Evolutionary conservation across 35 echinoderm and acorn worm species (phyloP).

Genomic region (Patiria miniata): DNA sequence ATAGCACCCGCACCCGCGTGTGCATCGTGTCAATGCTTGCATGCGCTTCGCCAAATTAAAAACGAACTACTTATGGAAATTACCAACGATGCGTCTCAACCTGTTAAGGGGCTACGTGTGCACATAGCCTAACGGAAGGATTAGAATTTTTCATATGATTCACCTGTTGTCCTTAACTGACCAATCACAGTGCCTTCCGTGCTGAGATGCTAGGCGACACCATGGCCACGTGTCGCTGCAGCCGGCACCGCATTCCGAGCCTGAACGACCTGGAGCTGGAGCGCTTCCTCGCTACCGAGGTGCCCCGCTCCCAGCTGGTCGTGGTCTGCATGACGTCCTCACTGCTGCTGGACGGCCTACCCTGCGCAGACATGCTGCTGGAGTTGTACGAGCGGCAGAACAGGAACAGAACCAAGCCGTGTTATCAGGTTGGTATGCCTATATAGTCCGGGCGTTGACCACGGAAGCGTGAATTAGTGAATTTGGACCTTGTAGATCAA

Average conservation of each 20-base stretch:
- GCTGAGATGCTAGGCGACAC: slow-evolving; percentile 73
- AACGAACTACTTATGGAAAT: too few species aligned
- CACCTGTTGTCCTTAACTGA: background rate
- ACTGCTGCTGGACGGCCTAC: slow-evolving; percentile 64
- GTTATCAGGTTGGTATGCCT: slow-evolving; percentile 67
- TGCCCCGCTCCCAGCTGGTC: slow-evolving; percentile 78
- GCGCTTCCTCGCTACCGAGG: slow-evolving; percentile 54
- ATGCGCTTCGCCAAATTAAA: too few species aligned
- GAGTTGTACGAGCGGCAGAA: slow-evolving; percentile 80
- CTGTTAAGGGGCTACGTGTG: too few species aligned
- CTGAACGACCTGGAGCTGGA: slow-evolving; percentile 85
- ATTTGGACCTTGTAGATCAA: too few species aligned
- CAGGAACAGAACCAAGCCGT: slow-evolving; percentile 91
- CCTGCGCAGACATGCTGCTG: slow-evolving; percentile 73
- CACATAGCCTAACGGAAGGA: too few species aligned
- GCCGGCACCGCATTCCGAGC: slow-evolving; percentile 80
- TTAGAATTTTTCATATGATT: too few species aligned
- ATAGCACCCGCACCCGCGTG: too few species aligned
- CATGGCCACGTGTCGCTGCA: slow-evolving; percentile 77
- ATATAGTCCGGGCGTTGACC: background rate
- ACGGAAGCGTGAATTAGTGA: too few species aligned
- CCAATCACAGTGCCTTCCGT: background rate
- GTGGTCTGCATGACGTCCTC: slow-evolving; percentile 83
- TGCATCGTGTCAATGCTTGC: too few species aligned
- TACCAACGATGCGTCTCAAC: too few species aligned